Conservation (phyloP, 2,888 invertebrate genomes). For the Willowsia nigromaculata region DNA sequence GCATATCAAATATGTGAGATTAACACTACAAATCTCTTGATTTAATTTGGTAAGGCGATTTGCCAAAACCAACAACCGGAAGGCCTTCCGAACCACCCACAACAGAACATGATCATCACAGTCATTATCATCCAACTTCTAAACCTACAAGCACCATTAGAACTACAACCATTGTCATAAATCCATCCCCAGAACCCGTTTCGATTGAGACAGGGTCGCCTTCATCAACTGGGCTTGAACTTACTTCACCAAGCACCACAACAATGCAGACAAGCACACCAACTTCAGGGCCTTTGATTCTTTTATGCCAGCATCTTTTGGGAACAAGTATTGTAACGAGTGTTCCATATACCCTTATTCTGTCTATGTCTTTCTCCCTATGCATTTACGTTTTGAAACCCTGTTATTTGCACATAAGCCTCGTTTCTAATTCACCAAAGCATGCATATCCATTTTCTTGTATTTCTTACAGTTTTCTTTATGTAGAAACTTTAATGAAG, state of each 20-base stretch:
- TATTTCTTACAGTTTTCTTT: no score
- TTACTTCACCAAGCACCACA: neutral
- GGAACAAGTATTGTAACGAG: constrained; percentile 48
- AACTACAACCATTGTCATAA: constrained; percentile 36
- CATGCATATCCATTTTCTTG: no score
- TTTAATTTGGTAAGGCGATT: constrained; percentile 43
- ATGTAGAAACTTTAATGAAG: no score
- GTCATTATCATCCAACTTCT: constrained; percentile 3
- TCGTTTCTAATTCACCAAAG: neutral
- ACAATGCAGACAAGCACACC: no score
- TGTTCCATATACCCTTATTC: neutral
- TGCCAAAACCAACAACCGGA: constrained; percentile 35
- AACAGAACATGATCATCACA: constrained; percentile 66
- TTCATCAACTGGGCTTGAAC: neutral
- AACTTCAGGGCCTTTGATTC: constrained; percentile 41
- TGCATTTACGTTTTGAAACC: neutral
- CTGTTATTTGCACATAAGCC: neutral
- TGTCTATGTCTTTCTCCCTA: neutral
- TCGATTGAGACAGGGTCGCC: neutral
- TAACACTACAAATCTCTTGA: neutral
- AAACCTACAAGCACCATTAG: neutral
- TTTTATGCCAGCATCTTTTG: constrained; percentile 45
- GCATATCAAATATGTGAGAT: neutral
- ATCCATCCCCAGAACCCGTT: constrained; percentile 25
- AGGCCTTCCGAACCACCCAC: constrained; percentile 9